Percentiles rank a stretch among this genome's conserved stretches.
Evolutionary conservation across 2,888 invertebrate species (phyloP).

Genomic region (Caenorhabditis sinica): DNA sequence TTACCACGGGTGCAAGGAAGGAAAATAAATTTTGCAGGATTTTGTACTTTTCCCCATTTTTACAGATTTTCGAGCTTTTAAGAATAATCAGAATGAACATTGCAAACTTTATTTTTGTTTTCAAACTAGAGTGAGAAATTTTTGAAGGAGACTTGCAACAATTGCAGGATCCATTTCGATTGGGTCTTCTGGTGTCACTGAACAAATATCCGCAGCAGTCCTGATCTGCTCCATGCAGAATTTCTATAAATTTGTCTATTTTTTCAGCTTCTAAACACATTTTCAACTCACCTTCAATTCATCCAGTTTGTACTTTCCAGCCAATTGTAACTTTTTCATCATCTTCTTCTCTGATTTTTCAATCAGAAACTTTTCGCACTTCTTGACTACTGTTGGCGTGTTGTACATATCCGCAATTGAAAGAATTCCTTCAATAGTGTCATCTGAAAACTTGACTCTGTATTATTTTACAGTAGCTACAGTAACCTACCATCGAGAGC

Average conservation of each 20-base stretch:
- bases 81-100: not conserved
- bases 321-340: not conserved
- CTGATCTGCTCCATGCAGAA: not conserved
- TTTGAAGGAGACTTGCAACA: not conserved
- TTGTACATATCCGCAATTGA: not conserved
- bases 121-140: too few relatives aligned
- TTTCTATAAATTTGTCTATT: not conserved
- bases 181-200: not conserved
- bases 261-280: not conserved
- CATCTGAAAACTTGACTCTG: not conserved
- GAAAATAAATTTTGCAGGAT: not conserved
- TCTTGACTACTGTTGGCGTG: not conserved
- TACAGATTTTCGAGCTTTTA: too few relatives aligned
- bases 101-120: too few relatives aligned
- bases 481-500: not conserved
- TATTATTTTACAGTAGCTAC: not conserved
- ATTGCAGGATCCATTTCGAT: not conserved
- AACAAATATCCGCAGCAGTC: not conserved
- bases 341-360: not conserved
- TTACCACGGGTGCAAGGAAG: conserved; percentile 73
- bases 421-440: not conserved
- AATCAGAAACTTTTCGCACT: not conserved
- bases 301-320: not conserved
- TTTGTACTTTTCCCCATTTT: not conserved
- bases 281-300: not conserved